Conservation (phyloP, 2,113 vertebrate species). For the Oncorhynchus kisutch region DNA sequence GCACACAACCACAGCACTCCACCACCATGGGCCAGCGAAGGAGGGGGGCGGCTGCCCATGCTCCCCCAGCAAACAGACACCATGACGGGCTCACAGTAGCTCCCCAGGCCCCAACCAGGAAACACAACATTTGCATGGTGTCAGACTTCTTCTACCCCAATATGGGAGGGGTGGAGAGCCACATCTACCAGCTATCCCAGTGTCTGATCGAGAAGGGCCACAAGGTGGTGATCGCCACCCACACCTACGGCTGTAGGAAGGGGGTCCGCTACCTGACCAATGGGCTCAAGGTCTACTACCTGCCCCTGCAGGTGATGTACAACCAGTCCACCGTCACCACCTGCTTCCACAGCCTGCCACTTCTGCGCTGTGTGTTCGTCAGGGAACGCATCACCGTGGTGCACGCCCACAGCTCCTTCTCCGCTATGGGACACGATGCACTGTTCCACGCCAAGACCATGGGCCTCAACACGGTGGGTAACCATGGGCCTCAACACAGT, state of each 20-base stretch:
- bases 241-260: conserved; percentile 85
- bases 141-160: conserved; percentile 99
- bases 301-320: conserved; percentile 96
- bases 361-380: conserved; percentile 92
- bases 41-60: conserved; percentile 15
- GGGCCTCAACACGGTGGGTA: conserved; percentile 85
- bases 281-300: conserved; percentile 95
- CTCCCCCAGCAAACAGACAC: conserved; percentile 7
- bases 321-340: conserved; percentile 95
- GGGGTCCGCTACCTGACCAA: conserved; percentile 91
- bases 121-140: conserved; percentile 94
- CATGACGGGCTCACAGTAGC: conserved; percentile 10
- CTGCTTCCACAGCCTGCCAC: conserved; percentile 90
- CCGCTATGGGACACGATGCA: conserved; percentile 93
- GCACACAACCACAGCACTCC: background rate
- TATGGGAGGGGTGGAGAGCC: conserved; percentile 98
- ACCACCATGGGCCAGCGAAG: conserved; percentile 53
- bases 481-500: conserved; percentile 85
- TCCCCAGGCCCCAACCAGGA: conserved; percentile 9
- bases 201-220: conserved; percentile 95
- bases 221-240: conserved; percentile 91
- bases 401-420: conserved; percentile 97
- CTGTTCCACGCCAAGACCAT: conserved; percentile 96
- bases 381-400: conserved; percentile 88
- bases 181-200: conserved; percentile 97